Conservation (phyloP, 35 echinoderm and acorn worm genomes). For the Anneissia japonica region DNA sequence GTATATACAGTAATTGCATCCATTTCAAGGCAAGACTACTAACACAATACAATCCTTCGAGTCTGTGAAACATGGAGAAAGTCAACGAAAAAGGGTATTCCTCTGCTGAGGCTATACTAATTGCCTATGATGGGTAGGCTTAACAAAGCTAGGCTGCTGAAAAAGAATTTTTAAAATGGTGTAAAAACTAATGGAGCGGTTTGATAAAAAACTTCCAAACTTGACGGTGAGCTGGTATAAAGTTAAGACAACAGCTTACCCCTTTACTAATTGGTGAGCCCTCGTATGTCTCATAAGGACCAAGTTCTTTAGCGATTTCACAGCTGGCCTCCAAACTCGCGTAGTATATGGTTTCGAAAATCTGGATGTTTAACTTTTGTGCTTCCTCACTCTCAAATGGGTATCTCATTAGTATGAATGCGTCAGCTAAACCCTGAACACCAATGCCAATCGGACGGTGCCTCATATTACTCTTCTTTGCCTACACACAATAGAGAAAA, state of each 20-base stretch:
- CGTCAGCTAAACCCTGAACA: slow-evolving; percentile 92
- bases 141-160: no score
- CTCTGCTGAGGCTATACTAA: no score
- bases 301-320: slow-evolving; percentile 61
- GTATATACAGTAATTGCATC: no score
- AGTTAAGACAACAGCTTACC: slow-evolving; percentile 42
- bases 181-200: no score
- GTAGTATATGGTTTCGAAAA: slow-evolving; percentile 97
- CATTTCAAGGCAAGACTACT: no score
- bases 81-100: no score
- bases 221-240: not conserved
- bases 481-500: no score
- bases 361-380: slow-evolving; percentile 85
- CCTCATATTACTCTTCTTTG: slow-evolving; percentile 69
- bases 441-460: slow-evolving; percentile 96
- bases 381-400: slow-evolving; percentile 85
- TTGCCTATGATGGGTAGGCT: no score
- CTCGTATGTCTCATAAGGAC: slow-evolving; percentile 68
- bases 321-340: slow-evolving; percentile 68
- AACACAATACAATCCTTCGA: no score
- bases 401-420: slow-evolving; percentile 88
- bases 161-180: no score
- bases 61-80: no score
- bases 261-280: slow-evolving; percentile 76
- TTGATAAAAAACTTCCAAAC: no score